These are phyloP conservation scores for Fabriciana adippe DNA, from an alignment of 2,888 invertebrate species.

Conservation along the genomic window DNA sequence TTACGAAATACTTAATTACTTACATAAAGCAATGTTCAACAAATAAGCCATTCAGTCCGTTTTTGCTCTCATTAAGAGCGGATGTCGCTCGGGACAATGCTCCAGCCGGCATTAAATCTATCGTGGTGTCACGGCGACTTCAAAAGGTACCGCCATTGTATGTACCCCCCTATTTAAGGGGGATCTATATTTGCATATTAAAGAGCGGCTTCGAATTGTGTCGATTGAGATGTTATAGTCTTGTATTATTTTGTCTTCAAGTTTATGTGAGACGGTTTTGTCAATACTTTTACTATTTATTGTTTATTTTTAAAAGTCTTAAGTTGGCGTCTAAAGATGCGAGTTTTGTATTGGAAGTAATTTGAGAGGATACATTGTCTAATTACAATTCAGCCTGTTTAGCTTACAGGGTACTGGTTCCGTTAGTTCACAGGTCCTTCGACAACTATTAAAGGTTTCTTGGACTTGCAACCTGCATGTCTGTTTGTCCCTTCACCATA, in stretches of 20 bases:
- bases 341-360: neutral
- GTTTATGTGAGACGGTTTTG: conserved; percentile 27
- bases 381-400: no score
- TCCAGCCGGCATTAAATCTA: conserved; percentile 38
- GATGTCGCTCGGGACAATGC: conserved; percentile 36
- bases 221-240: conserved; percentile 42
- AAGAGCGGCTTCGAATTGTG: conserved; percentile 51
- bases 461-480: no score
- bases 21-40: conserved; percentile 32
- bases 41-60: conserved; percentile 31
- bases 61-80: conserved; percentile 39
- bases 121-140: conserved; percentile 54
- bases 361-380: neutral
- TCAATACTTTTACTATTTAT: conserved; percentile 14
- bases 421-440: no score
- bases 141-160: conserved; percentile 66
- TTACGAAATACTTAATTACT: conserved; percentile 33
- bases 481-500: no score
- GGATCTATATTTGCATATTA: conserved; percentile 62
- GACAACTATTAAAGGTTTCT: no score
- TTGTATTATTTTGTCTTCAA: conserved; percentile 34
- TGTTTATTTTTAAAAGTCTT: neutral
- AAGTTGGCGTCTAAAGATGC: neutral
- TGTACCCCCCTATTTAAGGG: conserved; percentile 47
- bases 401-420: no score